Conservation (phyloP, 2,113 vertebrate genomes). For the Cyanocitta stelleri region DNA sequence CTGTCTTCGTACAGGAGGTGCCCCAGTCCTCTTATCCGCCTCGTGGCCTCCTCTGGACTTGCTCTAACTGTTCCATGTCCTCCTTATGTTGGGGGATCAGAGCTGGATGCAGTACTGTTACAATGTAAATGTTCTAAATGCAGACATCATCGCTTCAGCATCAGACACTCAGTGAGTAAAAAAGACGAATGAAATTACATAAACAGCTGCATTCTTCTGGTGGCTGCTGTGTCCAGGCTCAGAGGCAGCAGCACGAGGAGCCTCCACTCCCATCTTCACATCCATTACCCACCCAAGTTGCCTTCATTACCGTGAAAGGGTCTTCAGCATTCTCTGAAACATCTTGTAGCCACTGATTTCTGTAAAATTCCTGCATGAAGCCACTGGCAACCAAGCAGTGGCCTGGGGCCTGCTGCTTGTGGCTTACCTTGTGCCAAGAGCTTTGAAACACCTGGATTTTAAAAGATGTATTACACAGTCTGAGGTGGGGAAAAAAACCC, state of each 20-base stretch:
- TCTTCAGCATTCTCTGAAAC: neutral
- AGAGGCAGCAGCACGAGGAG: neutral
- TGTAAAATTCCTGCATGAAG: neutral
- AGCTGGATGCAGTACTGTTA: neutral
- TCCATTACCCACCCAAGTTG: fast-evolving
- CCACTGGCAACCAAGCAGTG: neutral
- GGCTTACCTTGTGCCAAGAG: neutral
- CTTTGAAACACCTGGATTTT: neutral
- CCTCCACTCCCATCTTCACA: fast-evolving
- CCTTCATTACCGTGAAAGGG: fast-evolving
- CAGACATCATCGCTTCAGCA: fast-evolving
- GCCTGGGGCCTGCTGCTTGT: neutral
- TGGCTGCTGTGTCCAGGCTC: neutral
- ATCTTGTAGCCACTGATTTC: fast-evolving
- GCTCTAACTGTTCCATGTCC: neutral
- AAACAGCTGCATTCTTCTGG: fast-evolving
- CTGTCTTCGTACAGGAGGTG: fast-evolving
- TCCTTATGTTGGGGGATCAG: neutral
- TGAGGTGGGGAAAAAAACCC: neutral
- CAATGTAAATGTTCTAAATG: neutral
- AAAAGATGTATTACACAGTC: neutral
- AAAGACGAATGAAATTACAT: neutral
- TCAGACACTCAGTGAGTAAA: neutral
- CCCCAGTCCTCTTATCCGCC: neutral
- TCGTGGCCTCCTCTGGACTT: neutral